Evolutionary conservation across 1,140 invertebrate species (phyloP), one percentile per base, ranked within the genome.

Genomic region (Pseudomyrmex cubaensis): DNA sequence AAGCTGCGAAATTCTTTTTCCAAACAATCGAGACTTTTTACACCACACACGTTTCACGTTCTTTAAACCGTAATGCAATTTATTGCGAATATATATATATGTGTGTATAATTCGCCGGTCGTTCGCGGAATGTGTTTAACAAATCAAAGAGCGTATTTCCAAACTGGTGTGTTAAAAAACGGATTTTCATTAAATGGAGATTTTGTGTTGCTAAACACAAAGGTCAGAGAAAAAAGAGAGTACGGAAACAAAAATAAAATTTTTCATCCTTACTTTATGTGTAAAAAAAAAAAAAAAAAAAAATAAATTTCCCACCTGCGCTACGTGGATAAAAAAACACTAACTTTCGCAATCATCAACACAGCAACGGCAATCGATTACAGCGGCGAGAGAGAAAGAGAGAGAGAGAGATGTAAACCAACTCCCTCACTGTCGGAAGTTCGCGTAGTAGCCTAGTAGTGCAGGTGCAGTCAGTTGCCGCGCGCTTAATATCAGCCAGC

Each of bases 401-500:
- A 35, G 35, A 35, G 35, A 35, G 35, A 35, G 35, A 35, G 35
- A 35, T 59, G 76, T 48, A 59, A 78, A 54, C 25, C 46, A 78
- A 69, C 76, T 35, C 35, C 35, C 48, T 57, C 20, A 3, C 35
- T 22, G 63, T 56, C 17, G 50, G 63, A 78, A 70, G 35, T 76
- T 83, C 10, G 59, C 59, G 50, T 35, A 35, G 50, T 35, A 35
- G 35, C 35, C 35, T 35, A 35, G 35, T 35, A 35, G 35, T 35
- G 35, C 72, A 44, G 72, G 15, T 74, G 57, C 61, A 48, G 61
- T 48, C 50, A 64, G 62, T 64, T 77, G 73, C 72, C 15, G 64
- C n/a, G 76, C 44, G 76, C 44, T 78, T 78, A 78, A 78, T 78
- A 78, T 78, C 35, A 78, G 63, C 25, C 75, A 35, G 35, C 35